Percentiles rank a stretch among this genome's conserved stretches.
Evolutionary conservation across 1,140 invertebrate species (phyloP).

Genomic region (Drosophila nigromelanica): DNA sequence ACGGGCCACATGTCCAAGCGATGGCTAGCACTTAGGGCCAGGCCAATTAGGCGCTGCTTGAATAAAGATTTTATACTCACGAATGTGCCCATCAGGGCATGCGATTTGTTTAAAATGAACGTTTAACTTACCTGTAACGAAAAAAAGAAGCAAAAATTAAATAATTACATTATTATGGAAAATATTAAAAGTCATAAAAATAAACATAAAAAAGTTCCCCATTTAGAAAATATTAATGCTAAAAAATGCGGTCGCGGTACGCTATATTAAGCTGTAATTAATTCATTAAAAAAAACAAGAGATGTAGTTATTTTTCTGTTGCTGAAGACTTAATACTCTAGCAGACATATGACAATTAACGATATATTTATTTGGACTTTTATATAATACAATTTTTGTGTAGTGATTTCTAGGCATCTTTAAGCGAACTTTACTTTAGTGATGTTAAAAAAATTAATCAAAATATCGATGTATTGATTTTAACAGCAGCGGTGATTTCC

Average conservation of each 20-base stretch:
- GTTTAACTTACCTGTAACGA: conserved; percentile 75
- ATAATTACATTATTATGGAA: conserved; percentile 70
- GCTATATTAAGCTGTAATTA: conserved; percentile 26
- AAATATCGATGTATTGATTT: no score
- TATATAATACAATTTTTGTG: no score
- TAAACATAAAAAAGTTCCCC: conserved; percentile 20
- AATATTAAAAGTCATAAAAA: conserved; percentile 39
- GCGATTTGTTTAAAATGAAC: conserved; percentile 54
- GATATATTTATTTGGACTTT: no score
- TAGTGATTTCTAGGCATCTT: no score
- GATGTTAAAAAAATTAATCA: no score
- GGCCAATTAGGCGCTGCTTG: conserved; percentile 51
- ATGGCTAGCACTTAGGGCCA: conserved; percentile 17
- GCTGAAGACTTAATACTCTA: neutral
- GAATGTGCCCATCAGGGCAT: conserved; percentile 57
- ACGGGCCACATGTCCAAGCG: conserved; percentile 32
- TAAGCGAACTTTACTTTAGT: no score
- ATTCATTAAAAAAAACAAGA: conserved; percentile 22
- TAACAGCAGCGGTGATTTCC: no score
- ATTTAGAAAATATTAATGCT: conserved; percentile 19
- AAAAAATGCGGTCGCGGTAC: conserved; percentile 31
- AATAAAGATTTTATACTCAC: conserved; percentile 70
- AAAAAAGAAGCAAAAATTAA: conserved; percentile 66
- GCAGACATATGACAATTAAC: neutral
- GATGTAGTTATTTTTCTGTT: neutral